These are phyloP conservation scores for Sinella curviseta DNA, from an alignment of 1,140 invertebrate genomes.

Conservation along the genomic window DNA sequence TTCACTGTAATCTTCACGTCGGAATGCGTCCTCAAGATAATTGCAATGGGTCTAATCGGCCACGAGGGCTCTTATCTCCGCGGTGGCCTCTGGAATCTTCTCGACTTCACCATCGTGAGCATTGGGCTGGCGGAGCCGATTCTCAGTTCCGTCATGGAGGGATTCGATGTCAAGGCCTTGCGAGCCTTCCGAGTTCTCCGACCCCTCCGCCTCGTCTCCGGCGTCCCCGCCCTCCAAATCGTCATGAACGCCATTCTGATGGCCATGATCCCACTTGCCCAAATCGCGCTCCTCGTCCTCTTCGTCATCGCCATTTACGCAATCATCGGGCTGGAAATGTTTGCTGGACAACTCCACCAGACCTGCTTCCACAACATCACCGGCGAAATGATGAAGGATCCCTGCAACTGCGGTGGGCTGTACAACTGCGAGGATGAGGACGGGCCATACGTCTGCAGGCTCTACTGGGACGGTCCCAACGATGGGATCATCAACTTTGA, in stretches of 20 bases:
- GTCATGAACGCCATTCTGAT: conserved; percentile 67
- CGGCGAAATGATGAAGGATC: conserved; percentile 50
- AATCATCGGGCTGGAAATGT: conserved; percentile 66
- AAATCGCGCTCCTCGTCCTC: conserved; percentile 66
- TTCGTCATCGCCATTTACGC: conserved; percentile 71
- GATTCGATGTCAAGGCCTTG: conserved; percentile 59
- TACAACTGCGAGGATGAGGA: conserved; percentile 4
- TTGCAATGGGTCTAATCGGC: conserved; percentile 59
- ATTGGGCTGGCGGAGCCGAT: conserved; percentile 33
- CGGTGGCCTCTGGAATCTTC: conserved; percentile 66
- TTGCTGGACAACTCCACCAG: conserved; percentile 63
- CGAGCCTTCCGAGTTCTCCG: conserved; percentile 63
- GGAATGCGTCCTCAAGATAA: conserved; percentile 98
- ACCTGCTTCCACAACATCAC: conserved; percentile 60
- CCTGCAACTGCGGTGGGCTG: conserved; percentile 43
- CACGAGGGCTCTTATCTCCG: conserved; percentile 66
- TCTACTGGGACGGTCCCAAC: conserved; percentile 63
- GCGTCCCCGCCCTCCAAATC: conserved; percentile 67
- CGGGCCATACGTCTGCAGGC: conserved; percentile 48
- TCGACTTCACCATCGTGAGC: conserved; percentile 62
- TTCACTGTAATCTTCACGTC: conserved; percentile 98
- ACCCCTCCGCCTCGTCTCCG: conserved; percentile 66
- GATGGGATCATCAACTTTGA: conserved; percentile 68
- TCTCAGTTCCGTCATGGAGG: conserved; percentile 39
- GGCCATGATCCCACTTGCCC: conserved; percentile 67